Evolutionary conservation across 2,797 vertebrate species (phyloP).

Genomic region (Pampus argenteus): DNA sequence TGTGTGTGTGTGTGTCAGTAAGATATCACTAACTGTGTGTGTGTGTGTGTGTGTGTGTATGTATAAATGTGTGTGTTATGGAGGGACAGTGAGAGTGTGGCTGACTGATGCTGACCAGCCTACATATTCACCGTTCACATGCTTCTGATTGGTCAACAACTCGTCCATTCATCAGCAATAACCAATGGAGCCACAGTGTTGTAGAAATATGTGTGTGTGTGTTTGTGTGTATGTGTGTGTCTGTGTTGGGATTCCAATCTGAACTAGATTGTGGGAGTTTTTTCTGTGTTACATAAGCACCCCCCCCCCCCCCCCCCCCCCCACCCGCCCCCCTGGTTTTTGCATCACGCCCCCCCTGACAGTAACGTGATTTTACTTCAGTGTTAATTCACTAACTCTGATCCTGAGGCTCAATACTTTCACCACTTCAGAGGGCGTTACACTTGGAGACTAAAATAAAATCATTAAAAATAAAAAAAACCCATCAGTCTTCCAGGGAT

Average conservation of each 20-base stretch:
- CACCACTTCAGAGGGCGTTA: too few relatives aligned
- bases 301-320: too few relatives aligned
- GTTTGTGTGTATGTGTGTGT: slow-evolving; percentile 15
- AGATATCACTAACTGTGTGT: not conserved
- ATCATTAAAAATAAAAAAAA: too few relatives aligned
- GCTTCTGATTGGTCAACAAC: slow-evolving; percentile 70
- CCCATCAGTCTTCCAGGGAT: too few relatives aligned
- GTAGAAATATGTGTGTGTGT: slow-evolving; percentile 19
- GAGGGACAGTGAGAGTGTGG: slow-evolving; percentile 28
- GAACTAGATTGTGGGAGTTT: not conserved
- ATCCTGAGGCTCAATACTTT: not conserved
- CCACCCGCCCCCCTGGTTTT: too few relatives aligned
- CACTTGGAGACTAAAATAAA: too few relatives aligned
- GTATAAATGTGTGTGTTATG: slow-evolving; percentile 17
- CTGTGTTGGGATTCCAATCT: not conserved
- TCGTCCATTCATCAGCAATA: slow-evolving; percentile 60
- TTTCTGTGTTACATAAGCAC: slow-evolving; percentile 9
- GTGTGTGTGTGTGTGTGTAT: slow-evolving; percentile 20
- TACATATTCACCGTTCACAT: slow-evolving; percentile 70
- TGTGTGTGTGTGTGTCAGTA: not conserved
- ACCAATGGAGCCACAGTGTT: slow-evolving; percentile 57
- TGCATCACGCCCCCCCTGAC: not conserved
- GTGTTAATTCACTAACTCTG: slow-evolving; percentile 22
- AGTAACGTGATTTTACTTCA: slow-evolving; percentile 40
- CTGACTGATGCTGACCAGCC: slow-evolving; percentile 24